phyloP scores from a whole-genome alignment of 2,797 vertebrate genomes.

The Brachymystax lenok region DNA sequence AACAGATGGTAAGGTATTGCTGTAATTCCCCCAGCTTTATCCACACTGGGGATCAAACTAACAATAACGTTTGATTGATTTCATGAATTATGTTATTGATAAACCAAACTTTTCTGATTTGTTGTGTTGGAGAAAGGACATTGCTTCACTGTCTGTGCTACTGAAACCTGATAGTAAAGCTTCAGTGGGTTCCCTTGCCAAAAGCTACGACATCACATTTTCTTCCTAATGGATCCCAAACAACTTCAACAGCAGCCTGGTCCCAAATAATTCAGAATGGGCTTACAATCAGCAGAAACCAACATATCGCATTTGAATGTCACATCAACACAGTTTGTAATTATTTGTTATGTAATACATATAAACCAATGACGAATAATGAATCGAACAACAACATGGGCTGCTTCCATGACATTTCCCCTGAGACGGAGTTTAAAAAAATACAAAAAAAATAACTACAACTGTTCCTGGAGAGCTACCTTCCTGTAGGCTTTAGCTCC shows the following conservation, averaged over 20 bases:
- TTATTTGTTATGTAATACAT: background rate
- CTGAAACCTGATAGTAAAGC: background rate
- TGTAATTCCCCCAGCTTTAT: constrained; percentile 16
- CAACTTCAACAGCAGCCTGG: background rate
- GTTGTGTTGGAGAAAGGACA: background rate
- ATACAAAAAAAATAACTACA: constrained; percentile 39
- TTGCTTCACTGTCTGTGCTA: background rate
- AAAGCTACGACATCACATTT: background rate
- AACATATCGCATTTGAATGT: constrained; percentile 3
- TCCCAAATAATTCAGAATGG: constrained; percentile 11
- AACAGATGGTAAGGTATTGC: background rate
- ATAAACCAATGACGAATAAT: constrained; percentile 33
- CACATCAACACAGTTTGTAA: background rate
- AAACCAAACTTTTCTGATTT: background rate
- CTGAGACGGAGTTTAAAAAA: constrained; percentile 13
- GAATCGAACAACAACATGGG: no score
- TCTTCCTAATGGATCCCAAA: constrained; percentile 1
- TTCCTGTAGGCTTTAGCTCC: no score
- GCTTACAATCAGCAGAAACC: constrained; percentile 2
- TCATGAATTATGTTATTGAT: background rate
- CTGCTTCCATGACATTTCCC: no score
- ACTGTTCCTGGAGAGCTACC: no score
- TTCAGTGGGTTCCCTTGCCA: background rate
- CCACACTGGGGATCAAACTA: constrained; percentile 1
- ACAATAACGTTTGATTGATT: background rate